These are phyloP conservation scores for Drosophila aldrichi DNA, from an alignment of 2,888 invertebrate species.

Conservation along the genomic window DNA sequence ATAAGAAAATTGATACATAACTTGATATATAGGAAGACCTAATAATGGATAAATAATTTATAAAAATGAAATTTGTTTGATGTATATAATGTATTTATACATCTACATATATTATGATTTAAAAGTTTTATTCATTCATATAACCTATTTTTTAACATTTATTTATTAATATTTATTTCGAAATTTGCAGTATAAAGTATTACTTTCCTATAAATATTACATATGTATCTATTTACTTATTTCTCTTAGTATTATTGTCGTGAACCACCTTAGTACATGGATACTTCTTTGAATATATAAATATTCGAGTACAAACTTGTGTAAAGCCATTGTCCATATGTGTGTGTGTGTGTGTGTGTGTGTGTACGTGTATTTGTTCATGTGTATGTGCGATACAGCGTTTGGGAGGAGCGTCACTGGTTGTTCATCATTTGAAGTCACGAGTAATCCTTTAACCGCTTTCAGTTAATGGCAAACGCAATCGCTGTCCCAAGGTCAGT, in stretches of 20 bases:
- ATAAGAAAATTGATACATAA: background rate
- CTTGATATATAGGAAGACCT: too few relatives aligned
- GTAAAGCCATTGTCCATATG: slow-evolving; percentile 8
- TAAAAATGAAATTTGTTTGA: too few relatives aligned
- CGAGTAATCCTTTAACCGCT: slow-evolving; percentile 41
- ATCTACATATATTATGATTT: too few relatives aligned
- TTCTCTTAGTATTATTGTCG: background rate
- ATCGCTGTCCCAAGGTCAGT: slow-evolving; percentile 42
- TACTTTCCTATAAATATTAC: too few relatives aligned
- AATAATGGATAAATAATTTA: too few relatives aligned
- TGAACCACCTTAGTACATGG: slow-evolving; percentile 19
- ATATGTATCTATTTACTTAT: background rate
- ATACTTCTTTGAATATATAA: slow-evolving; percentile 13
- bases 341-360: background rate
- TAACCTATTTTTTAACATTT: too few relatives aligned
- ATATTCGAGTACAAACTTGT: slow-evolving; percentile 17
- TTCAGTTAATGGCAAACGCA: slow-evolving; percentile 47
- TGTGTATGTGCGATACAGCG: slow-evolving; percentile 25
- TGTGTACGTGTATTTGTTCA: background rate
- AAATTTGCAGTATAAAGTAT: background rate
- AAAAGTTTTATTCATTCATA: too few relatives aligned
- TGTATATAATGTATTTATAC: too few relatives aligned
- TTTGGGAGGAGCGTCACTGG: slow-evolving; percentile 45
- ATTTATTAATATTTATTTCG: too few relatives aligned
- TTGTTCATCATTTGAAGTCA: slow-evolving; percentile 28